These are phyloP conservation scores for Tyrannus savana DNA, from an alignment of 2,113 vertebrate genomes.

Conservation along the genomic window DNA sequence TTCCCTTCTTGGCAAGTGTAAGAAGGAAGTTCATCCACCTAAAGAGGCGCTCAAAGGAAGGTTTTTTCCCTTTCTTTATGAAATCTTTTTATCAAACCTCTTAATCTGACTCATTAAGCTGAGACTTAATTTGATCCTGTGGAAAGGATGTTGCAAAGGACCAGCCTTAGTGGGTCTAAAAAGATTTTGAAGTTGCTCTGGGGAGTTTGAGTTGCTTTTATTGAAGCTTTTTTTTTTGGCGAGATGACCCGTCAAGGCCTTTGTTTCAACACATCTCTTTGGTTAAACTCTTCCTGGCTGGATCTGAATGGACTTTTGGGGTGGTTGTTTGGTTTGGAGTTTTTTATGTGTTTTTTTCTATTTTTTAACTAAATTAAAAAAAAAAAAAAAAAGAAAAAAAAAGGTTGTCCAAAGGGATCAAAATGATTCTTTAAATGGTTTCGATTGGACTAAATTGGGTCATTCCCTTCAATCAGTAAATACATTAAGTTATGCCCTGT, in stretches of 20 bases:
- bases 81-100: background rate
- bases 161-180: rapidly evolving
- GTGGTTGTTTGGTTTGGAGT: too few species aligned
- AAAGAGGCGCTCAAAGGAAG: background rate
- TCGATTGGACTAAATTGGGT: background rate
- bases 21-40: background rate
- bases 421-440: background rate
- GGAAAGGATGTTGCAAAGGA: background rate
- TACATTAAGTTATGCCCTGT: background rate
- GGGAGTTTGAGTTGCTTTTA: background rate
- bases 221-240: background rate
- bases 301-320: background rate
- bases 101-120: background rate
- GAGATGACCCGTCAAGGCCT: background rate
- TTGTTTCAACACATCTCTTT: background rate
- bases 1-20: background rate
- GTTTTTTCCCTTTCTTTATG: background rate
- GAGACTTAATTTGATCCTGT: background rate
- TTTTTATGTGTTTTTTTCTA: background rate
- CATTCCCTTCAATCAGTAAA: background rate
- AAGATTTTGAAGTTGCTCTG: background rate
- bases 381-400: background rate
- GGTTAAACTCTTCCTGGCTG: background rate
- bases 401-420: background rate
- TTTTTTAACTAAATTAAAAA: background rate